Evolutionary conservation across 2,113 vertebrate species (phyloP).

Genomic region (Chaetodon auriga): DNA sequence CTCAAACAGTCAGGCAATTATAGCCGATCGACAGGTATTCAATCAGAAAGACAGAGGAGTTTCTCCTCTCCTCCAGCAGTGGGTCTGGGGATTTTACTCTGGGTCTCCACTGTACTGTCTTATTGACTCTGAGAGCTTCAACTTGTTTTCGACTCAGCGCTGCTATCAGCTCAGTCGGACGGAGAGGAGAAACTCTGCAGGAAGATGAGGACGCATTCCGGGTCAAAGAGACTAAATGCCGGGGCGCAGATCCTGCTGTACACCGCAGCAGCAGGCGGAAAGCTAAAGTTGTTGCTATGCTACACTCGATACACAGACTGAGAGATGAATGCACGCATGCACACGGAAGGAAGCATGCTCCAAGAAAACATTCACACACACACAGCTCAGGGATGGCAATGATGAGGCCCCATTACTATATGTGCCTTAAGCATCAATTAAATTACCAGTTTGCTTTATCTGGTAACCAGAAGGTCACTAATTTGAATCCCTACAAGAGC

Average conservation of each 20-base stretch:
- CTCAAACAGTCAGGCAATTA: slow-evolving; percentile 36
- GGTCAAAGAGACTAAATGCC: slow-evolving; percentile 68
- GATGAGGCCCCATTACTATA: slow-evolving; percentile 49
- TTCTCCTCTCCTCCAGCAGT: slow-evolving; percentile 10
- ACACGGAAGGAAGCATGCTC: slow-evolving; percentile 1
- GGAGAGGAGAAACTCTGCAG: slow-evolving; percentile 45
- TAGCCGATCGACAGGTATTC: slow-evolving; percentile 47
- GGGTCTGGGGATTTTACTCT: slow-evolving; percentile 36
- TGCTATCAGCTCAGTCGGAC: slow-evolving; percentile 46
- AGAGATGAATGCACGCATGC: neutral
- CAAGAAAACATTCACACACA: neutral
- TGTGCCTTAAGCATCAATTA: slow-evolving; percentile 44
- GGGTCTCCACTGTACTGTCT: slow-evolving; percentile 35
- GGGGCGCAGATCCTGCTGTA: slow-evolving; percentile 38
- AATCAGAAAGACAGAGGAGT: slow-evolving; percentile 38
- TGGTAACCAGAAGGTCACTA: slow-evolving; percentile 44
- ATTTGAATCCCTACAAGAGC: slow-evolving; percentile 39
- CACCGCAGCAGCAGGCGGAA: slow-evolving; percentile 6
- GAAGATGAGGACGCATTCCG: slow-evolving; percentile 55
- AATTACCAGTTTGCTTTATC: slow-evolving; percentile 58
- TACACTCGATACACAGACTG: slow-evolving; percentile 13
- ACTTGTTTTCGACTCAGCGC: slow-evolving; percentile 49
- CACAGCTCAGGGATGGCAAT: slow-evolving; percentile 34
- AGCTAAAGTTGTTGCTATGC: slow-evolving; percentile 30
- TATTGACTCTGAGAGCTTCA: slow-evolving; percentile 58